Conservation (phyloP, 2,888 invertebrate genomes). For the Mimumesa dahlbomi region DNA sequence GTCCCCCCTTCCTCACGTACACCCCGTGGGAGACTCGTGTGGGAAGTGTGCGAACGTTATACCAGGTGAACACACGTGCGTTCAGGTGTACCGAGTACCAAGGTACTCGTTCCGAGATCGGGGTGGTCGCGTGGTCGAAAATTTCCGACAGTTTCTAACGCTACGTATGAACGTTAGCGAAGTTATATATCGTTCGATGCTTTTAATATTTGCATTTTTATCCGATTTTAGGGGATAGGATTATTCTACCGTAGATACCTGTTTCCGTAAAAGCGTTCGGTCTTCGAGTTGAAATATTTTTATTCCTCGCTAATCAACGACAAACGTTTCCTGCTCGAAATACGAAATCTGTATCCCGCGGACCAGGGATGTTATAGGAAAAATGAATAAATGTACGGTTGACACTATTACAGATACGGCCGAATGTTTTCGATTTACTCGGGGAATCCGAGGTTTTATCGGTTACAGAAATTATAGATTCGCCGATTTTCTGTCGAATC, state of each 20-base stretch:
- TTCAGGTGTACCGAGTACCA: too few species aligned
- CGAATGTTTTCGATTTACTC: too few species aligned
- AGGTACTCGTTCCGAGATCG: too few species aligned
- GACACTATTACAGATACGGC: too few species aligned
- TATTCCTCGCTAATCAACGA: too few species aligned
- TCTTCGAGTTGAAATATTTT: too few species aligned
- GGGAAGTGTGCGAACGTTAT: conserved; percentile 74
- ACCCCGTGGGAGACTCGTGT: conserved; percentile 67
- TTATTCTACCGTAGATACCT: not conserved
- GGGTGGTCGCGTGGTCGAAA: not conserved
- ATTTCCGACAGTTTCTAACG: conserved; percentile 11
- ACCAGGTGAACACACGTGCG: conserved; percentile 63
- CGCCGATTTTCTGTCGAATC: conserved; percentile 23
- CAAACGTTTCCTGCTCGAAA: not conserved
- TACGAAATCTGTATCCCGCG: too few species aligned
- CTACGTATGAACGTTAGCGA: not conserved
- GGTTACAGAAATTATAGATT: not conserved
- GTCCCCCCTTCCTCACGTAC: conserved; percentile 45
- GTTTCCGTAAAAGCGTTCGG: too few species aligned
- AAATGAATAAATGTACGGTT: too few species aligned
- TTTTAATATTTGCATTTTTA: conserved; percentile 8
- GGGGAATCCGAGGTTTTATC: too few species aligned
- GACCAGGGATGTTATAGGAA: too few species aligned
- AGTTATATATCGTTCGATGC: not conserved
- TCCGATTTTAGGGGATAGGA: not conserved